Base-by-base conservation (phyloP, 2,113 vertebrate genomes). In the Leuciscus idus region DNA sequence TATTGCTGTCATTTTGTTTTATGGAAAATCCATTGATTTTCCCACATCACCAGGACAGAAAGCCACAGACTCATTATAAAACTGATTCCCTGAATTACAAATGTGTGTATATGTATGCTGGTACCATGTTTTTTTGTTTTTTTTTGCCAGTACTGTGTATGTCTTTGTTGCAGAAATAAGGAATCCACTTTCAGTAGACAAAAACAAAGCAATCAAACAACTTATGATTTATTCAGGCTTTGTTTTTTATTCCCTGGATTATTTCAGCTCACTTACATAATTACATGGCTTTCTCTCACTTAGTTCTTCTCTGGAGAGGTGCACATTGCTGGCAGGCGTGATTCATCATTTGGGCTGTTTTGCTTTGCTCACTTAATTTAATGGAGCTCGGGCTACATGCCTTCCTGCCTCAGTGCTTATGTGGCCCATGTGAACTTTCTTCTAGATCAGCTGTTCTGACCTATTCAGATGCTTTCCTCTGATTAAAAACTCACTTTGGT, bases 271-370 rank as follows among this genome's bases (percentile, higher is more conserved):
- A 59, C 81, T 68, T 82, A 30, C 46, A 73, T 84, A 84, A 84
- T 84, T 39, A 84, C 59, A 26, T 26, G 50, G 26, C 81, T 84
- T 84, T 73, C 68, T 73, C 81, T 83, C 48, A 26, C 46, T 83
- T 68, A 50, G 73, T 46, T 76, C 15, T 77, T 26, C 55, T 62
- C 17, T 61, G 33, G 50, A 84, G 68, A 55, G 48, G 48, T 26
- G 52, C 68, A 36, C 66, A 72, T 57, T 73, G 81, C 68, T 43
- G 81, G 68, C 68, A 73, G 50, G 21, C 23, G 3, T 73, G 81
- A 84, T 84, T 84, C 66, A 84, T 84, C 23, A 28, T 84, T 84
- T 57, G 50, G 28, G 66, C 66, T 83, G 64, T 39, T 50, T 83
- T 83, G 46, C 48, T 73, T 73, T 84, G 17, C 81, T 73, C 68